Conservation (phyloP, 2,888 invertebrate species). For the Baronia brevicornis region DNA sequence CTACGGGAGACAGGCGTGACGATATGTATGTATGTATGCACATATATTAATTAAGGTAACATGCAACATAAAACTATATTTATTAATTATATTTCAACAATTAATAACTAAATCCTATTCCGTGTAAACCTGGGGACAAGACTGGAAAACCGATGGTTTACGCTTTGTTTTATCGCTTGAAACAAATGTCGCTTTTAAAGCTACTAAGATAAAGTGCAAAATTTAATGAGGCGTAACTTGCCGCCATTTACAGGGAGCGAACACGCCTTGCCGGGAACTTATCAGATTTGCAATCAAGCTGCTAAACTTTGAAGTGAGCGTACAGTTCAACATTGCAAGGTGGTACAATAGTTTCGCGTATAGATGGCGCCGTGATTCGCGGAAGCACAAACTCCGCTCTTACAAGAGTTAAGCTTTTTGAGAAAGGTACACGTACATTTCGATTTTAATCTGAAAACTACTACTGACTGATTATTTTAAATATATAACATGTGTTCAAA, state of each 20-base stretch:
- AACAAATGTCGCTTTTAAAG: slow-evolving; percentile 9
- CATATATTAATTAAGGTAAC: no score
- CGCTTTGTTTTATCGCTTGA: slow-evolving; percentile 16
- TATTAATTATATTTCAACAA: no score
- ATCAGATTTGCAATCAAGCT: slow-evolving; percentile 62
- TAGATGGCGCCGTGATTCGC: slow-evolving; percentile 2
- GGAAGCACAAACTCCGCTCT: no score
- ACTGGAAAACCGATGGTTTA: slow-evolving; percentile 40
- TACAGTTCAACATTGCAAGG: slow-evolving; percentile 47
- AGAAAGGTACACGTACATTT: no score
- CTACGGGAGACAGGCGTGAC: no score
- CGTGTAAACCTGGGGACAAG: slow-evolving; percentile 33
- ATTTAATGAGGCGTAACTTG: slow-evolving; percentile 13
- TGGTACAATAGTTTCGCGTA: slow-evolving; percentile 23
- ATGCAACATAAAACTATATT: no score
- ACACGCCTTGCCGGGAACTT: slow-evolving; percentile 37
- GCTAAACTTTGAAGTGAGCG: slow-evolving; percentile 52
- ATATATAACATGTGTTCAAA: no score
- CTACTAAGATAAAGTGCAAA: slow-evolving; percentile 12
- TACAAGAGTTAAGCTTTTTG: no score
- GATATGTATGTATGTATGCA: no score
- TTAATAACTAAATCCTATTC: slow-evolving; percentile 38
- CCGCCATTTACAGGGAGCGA: slow-evolving; percentile 17
- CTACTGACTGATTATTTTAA: no score
- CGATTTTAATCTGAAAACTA: no score